phyloP scores from a whole-genome alignment of 30 jellyfish, hydroid and myxozoan species.

The Pseudorhiza aurosa region DNA sequence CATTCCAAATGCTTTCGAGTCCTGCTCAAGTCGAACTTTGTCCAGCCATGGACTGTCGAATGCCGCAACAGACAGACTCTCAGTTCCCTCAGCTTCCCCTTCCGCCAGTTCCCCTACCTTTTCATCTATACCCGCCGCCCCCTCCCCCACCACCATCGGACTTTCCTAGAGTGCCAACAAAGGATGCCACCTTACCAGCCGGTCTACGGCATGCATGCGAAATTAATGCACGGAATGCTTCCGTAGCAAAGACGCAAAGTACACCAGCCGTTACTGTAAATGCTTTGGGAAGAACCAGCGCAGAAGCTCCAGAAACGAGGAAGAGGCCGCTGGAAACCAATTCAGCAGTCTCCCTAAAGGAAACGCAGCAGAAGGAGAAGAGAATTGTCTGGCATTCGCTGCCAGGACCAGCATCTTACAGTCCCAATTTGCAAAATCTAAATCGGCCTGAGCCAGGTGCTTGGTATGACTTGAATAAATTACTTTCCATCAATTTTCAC shows the following conservation, averaged over 20 bases:
- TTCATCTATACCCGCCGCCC: slow-evolving; percentile 41
- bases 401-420: slow-evolving; percentile 6
- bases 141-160: slow-evolving; percentile 53
- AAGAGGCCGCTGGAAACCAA: not conserved
- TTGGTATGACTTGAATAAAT: slow-evolving; percentile 23
- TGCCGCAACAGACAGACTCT: not conserved
- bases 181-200: slow-evolving; percentile 81
- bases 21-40: not conserved
- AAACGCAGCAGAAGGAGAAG: slow-evolving; percentile 2
- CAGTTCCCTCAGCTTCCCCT: slow-evolving; percentile 36
- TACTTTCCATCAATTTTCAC: not conserved
- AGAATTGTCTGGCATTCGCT: slow-evolving; percentile 62
- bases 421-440: not conserved
- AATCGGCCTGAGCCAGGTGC: slow-evolving; percentile 69
- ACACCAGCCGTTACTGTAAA: too few relatives aligned
- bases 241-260: too few relatives aligned
- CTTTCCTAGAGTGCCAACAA: slow-evolving; percentile 77
- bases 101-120: slow-evolving; percentile 55
- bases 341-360: not conserved
- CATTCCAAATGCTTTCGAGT: slow-evolving; percentile 16
- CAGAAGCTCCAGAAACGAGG: not conserved
- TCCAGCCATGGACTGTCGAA: not conserved
- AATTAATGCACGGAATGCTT: too few relatives aligned
- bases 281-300: too few relatives aligned
- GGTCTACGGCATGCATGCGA: not conserved